A percentile compares a stretch with the other conserved stretches of the same genome.
Conservation (phyloP, 2,113 vertebrate species). For the Nothobranchius furzeri region DNA sequence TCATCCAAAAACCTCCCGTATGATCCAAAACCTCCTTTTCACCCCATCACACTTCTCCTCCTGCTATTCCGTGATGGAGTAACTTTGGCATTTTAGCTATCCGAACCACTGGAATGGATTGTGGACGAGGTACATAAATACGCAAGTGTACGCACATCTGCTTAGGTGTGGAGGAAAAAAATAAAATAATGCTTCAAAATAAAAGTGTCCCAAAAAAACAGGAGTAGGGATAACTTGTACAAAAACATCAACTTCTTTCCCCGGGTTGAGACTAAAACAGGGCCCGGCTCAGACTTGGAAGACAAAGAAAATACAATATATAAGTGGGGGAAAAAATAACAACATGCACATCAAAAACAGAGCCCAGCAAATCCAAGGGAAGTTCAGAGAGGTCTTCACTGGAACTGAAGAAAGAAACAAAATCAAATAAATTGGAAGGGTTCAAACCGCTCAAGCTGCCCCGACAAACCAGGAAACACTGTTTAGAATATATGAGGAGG, state of each 20-base stretch:
- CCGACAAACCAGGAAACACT: slow-evolving; percentile 71
- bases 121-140: slow-evolving; percentile 45
- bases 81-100: slow-evolving; percentile 23
- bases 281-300: slow-evolving; percentile 58
- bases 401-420: slow-evolving; percentile 66
- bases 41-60: slow-evolving; percentile 46
- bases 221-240: slow-evolving; percentile 22
- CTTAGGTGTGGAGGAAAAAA: slow-evolving; percentile 41
- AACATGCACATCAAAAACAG: slow-evolving; percentile 65
- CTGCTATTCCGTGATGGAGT: slow-evolving; percentile 45
- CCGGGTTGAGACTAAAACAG: slow-evolving; percentile 62
- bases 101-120: slow-evolving; percentile 30
- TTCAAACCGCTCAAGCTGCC: slow-evolving; percentile 62
- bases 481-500: slow-evolving; percentile 57
- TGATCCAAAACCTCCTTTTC: slow-evolving; percentile 47
- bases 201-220: slow-evolving; percentile 48
- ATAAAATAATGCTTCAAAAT: slow-evolving; percentile 24
- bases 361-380: slow-evolving; percentile 69
- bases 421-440: slow-evolving; percentile 76
- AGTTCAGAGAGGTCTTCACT: slow-evolving; percentile 68
- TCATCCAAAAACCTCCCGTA: slow-evolving; percentile 30
- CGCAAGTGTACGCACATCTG: slow-evolving; percentile 57
- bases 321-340: slow-evolving; percentile 29
- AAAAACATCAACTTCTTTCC: slow-evolving; percentile 69
- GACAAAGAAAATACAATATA: slow-evolving; percentile 31